Base-by-base conservation (phyloP, 2,797 vertebrate genomes). In the Catamblyrhynchus diadema region DNA sequence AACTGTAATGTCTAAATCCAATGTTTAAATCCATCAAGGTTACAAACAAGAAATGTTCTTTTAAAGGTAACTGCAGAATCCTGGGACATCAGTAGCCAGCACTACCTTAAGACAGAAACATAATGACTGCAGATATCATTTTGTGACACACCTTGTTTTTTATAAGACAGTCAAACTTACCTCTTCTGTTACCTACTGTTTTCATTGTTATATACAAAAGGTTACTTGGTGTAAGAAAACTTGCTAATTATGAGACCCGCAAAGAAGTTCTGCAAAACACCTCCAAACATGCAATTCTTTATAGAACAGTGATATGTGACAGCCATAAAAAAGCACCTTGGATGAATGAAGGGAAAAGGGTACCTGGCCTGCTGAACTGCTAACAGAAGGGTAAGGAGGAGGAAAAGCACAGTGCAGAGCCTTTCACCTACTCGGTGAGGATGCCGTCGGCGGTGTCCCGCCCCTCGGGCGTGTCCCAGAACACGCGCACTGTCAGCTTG, bases 381-480 rank as follows among this genome's bases (percentile, higher is more conserved):
- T 74, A 77, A 44, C 5, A 10, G 23, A 65, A 45, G 41, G 53
- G 35, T 8, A 54, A 57, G 53, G 14, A 42, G 32, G 6, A 66
- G 6, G 48, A 42, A 73, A 39, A 6, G 16, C 54, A 83, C 30
- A 48, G 10, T 2, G 8, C 1, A 22, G 5, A 44, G 35, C 23
- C 15, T 50, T 92, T 66, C 77, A 98, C 99, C 96, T 96, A 99
- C 99, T 99, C 99, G 39, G 99, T 99, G 41, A 99, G 98, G 97
- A 99, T 99, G 72, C 99, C 99, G 1, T 99, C 99, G 20, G 99
- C 99, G 2, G 98, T 99, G 97, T 99, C 99, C 48, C 98, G 97
- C 27, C 99, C 99, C 97, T 99, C 99, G 0, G 99, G 99, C 1
- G 98, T 99, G 87, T 99, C 99, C 99, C 99, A 99, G 85, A 98